Evolutionary conservation across 2,797 vertebrate genomes (phyloP).

Genomic region (Vultur gryphus): DNA sequence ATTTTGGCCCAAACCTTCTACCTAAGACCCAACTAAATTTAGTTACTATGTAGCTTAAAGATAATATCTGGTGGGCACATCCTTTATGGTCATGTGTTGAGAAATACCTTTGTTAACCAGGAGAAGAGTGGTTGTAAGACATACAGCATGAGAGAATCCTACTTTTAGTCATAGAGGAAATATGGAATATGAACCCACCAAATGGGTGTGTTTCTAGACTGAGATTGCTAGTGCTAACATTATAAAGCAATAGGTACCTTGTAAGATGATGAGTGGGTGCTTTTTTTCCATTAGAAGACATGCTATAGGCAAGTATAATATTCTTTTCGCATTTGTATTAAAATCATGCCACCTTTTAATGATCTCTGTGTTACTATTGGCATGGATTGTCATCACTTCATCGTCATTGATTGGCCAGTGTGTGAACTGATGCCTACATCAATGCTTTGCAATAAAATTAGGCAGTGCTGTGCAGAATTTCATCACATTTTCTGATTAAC

Average conservation of each 20-base stretch:
- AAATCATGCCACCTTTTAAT: background rate
- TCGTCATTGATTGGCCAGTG: background rate
- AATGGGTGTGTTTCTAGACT: background rate
- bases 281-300: background rate
- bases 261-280: background rate
- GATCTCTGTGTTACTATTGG: background rate
- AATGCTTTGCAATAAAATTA: background rate
- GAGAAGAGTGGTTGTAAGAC: background rate
- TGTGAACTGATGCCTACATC: background rate
- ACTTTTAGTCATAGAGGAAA: background rate
- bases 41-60: background rate
- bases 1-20: background rate
- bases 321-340: background rate
- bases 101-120: background rate
- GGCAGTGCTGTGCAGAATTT: background rate
- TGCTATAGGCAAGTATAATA: background rate
- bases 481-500: constrained; percentile 4
- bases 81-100: background rate
- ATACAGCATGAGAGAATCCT: background rate
- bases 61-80: background rate
- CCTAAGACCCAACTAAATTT: background rate
- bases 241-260: background rate
- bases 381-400: background rate
- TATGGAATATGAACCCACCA: background rate
- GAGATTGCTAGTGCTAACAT: background rate